Evolutionary conservation across 1,140 invertebrate species (phyloP).

Genomic region (Heliconius himera): DNA sequence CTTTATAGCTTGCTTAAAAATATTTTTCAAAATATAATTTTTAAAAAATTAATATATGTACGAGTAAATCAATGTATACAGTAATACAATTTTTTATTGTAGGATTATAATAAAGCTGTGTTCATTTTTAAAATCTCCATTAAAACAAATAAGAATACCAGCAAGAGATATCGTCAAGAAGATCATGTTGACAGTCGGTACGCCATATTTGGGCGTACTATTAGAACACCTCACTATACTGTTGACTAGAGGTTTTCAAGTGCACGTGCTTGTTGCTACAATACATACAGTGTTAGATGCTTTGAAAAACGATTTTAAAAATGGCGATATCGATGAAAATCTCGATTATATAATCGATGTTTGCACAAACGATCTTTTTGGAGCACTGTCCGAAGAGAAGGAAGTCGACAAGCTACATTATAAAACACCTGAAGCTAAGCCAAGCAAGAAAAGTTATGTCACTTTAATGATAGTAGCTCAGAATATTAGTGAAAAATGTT

Average conservation of each 20-base stretch:
- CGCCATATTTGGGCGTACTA: constrained; percentile 89
- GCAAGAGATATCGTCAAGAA: constrained; percentile 94
- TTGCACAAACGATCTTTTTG: constrained; percentile 94
- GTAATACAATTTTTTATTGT: constrained; percentile 35
- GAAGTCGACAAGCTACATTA: constrained; percentile 91
- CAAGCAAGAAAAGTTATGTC: constrained; percentile 92
- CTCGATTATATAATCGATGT: constrained; percentile 91
- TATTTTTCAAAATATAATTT: too few relatives aligned
- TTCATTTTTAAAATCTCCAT: constrained; percentile 92
- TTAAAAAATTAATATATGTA: too few relatives aligned
- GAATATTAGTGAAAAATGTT: constrained; percentile 88
- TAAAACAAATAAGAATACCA: constrained; percentile 92
- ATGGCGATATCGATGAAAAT: constrained; percentile 90
- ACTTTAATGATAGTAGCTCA: constrained; percentile 91
- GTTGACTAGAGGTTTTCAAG: constrained; percentile 94
- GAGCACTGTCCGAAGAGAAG: constrained; percentile 94
- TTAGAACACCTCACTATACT: constrained; percentile 91
- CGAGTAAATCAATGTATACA: not conserved
- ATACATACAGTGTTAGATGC: constrained; percentile 91
- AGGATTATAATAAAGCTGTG: constrained; percentile 95
- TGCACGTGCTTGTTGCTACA: constrained; percentile 95
- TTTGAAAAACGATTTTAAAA: constrained; percentile 85
- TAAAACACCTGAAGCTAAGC: constrained; percentile 90
- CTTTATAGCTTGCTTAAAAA: too few relatives aligned
- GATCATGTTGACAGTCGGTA: constrained; percentile 93